Evolutionary conservation across 1,140 invertebrate species (phyloP).

Genomic region (Halictus rubicundus): DNA sequence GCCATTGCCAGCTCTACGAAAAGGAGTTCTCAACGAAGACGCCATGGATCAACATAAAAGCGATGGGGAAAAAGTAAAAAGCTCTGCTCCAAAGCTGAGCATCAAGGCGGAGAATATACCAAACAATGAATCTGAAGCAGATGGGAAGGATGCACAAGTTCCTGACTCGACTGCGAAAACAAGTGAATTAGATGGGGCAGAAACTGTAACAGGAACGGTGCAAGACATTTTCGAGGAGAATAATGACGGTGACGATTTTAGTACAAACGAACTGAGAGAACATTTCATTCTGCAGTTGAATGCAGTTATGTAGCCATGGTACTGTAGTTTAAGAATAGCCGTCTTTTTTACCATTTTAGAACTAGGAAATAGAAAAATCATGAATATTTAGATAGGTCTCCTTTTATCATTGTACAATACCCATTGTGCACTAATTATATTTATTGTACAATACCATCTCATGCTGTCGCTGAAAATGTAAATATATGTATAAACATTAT

Average conservation of each 20-base stretch:
- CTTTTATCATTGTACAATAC: conserved; percentile 36
- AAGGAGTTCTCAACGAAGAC: conserved; percentile 9
- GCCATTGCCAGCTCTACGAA: conserved; percentile 40
- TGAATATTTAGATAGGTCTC: conserved; percentile 25
- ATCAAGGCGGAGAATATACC: not conserved
- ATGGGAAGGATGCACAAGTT: conserved; percentile 1
- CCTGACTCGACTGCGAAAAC: conserved; percentile 26
- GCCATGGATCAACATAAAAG: conserved; percentile 25
- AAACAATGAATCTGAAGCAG: conserved; percentile 1
- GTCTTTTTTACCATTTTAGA: conserved; percentile 11
- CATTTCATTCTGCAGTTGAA: conserved; percentile 64
- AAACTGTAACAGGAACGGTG: conserved; percentile 72
- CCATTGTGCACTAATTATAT: conserved; percentile 36
- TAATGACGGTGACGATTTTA: conserved; percentile 71
- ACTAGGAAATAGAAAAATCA: conserved; percentile 20
- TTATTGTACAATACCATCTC: conserved; percentile 44
- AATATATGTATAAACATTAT: conserved; percentile 52
- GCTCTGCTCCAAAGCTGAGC: conserved; percentile 1
- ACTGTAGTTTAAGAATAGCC: conserved; percentile 12
- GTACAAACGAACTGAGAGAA: conserved; percentile 66
- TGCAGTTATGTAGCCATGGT: conserved; percentile 51
- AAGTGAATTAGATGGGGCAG: conserved; percentile 43
- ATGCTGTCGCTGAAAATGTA: conserved; percentile 40
- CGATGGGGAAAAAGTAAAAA: not conserved
- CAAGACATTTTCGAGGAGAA: conserved; percentile 77